phyloP scores from a whole-genome alignment of 2,113 vertebrate species.

The Leptobrachium ailaonicum region DNA sequence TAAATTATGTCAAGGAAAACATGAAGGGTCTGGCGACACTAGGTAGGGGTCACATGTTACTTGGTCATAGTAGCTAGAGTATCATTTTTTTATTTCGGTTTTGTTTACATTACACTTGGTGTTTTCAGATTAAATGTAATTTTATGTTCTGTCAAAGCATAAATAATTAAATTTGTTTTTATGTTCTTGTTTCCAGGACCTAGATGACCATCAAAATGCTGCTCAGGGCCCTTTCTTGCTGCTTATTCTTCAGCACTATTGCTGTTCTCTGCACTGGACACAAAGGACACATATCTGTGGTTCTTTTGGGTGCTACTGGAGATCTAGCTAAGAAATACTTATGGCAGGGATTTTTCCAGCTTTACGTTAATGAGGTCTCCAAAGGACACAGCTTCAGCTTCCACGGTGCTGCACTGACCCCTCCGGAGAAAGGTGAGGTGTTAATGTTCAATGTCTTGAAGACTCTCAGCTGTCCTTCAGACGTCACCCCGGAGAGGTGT shows the following conservation, averaged over 20 bases:
- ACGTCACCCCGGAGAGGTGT: conserved; percentile 67
- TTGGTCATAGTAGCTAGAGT: no score
- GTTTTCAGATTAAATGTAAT: no score
- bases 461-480: conserved; percentile 71
- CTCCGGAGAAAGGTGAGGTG: conserved; percentile 64
- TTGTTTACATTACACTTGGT: no score
- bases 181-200: not conserved
- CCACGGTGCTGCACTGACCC: conserved; percentile 75
- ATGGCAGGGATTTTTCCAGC: conserved; percentile 91
- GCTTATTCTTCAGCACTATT: conserved; percentile 65
- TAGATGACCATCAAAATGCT: conserved; percentile 62
- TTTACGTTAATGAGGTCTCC: conserved; percentile 78
- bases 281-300: conserved; percentile 80
- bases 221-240: conserved; percentile 53
- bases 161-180: not conserved
- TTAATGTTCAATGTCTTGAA: conserved; percentile 80
- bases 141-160: no score
- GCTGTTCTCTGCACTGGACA: conserved; percentile 46
- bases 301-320: conserved; percentile 87
- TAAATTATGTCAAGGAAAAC: no score
- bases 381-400: conserved; percentile 85
- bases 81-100: no score
- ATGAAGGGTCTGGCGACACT: no score
- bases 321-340: conserved; percentile 93
- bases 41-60: no score